Evolutionary conservation across 2,888 invertebrate species (phyloP), one percentile per base, ranked within the genome.

Genomic region (Pycnomerus fuliginosus): DNA sequence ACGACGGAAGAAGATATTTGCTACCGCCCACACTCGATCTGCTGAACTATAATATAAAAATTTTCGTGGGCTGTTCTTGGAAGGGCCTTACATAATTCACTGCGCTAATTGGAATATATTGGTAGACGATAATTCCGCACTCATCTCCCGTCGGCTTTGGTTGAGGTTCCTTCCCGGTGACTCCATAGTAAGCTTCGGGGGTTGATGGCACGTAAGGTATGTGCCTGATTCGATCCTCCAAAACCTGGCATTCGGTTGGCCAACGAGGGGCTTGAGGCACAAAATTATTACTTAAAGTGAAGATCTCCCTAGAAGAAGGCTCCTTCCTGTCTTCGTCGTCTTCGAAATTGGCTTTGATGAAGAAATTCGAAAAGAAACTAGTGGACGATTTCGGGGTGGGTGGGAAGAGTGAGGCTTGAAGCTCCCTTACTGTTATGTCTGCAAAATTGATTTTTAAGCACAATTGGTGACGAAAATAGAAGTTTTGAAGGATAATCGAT

Each of bases 191-290:
- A 1, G 85, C 83, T 67, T 95, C 94, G 27, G 88, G 86, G 23
- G 79, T 75, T 1, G 82, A 70, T 3, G 90, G 87, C 50, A 76
- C 76, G 74, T 84, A 83, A 23, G 80, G 79, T 58, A 91, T 80
- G 67, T 94, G 94, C 55, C 80, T 79, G 55, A 94, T 80, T 63
- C 84, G 80, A 63, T 90, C 88, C 58, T 87, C 85, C 52, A 92
- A 77, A 33, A 94, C 92, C 89, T 91, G 90, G 73, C 91, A 91
- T 76, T 91, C 91, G 28, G 88, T 84, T 12, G 91, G 91, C 90
- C 90, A 91, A 69, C 90, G 77, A 43, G 90, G 83, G 60, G 87
- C 84, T 75, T 90, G 90, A 61, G 84, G 83, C 36, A 85, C 80
- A 41, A 68, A 67, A 40, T 59, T 58, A 13, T 54, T 63, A 16